phyloP scores from a whole-genome alignment of 2,888 invertebrate species.

The Aphrophora alni region DNA sequence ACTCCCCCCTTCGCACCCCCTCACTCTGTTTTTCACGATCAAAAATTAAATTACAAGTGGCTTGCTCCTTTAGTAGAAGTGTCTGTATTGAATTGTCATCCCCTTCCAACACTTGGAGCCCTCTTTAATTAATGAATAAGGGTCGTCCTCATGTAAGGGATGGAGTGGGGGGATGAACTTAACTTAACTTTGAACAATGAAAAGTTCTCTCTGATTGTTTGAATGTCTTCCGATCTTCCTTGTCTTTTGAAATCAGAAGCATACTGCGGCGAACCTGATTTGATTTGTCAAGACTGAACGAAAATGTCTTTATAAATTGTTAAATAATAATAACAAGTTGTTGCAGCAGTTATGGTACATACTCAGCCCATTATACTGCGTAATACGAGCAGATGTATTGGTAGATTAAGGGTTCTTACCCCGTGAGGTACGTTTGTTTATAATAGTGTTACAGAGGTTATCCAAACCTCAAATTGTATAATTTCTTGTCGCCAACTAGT shows the following conservation, averaged over 20 bases:
- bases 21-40: not conserved
- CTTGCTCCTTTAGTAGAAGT: not conserved
- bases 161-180: not conserved
- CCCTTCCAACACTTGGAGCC: not conserved
- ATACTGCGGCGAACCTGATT: too few species aligned
- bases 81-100: not conserved
- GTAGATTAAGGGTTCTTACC: too few species aligned
- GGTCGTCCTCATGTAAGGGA: not conserved
- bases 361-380: too few species aligned
- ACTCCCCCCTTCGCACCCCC: not conserved
- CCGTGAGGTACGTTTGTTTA: too few species aligned
- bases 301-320: too few species aligned
- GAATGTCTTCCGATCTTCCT: not conserved
- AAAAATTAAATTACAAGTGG: not conserved
- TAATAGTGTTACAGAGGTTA: too few species aligned
- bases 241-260: not conserved
- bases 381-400: too few species aligned
- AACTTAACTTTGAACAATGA: not conserved
- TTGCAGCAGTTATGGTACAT: too few species aligned
- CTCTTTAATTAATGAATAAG: conserved; percentile 9
- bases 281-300: too few species aligned
- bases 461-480: too few species aligned
- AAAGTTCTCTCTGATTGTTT: not conserved
- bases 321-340: too few species aligned
- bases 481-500: too few species aligned